Conservation (phyloP, 2,113 vertebrate genomes). For the Boleophthalmus pectinirostris region DNA sequence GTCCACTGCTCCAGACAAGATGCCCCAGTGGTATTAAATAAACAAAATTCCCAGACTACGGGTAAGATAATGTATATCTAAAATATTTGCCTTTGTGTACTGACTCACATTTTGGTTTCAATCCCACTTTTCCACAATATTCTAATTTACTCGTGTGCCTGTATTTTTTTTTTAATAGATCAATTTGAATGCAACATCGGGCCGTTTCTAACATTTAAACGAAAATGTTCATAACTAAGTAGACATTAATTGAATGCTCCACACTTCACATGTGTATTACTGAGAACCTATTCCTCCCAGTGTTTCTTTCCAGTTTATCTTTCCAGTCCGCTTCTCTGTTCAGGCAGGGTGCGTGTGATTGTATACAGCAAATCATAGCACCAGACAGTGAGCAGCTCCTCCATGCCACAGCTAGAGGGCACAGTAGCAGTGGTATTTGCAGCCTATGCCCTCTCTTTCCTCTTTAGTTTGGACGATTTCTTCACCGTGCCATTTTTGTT, state of each 20-base stretch:
- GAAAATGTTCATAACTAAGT: slow-evolving; percentile 45
- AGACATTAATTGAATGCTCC: slow-evolving; percentile 41
- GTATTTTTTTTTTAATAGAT: slow-evolving; percentile 18
- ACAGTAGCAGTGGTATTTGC: background rate
- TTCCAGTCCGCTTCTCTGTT: slow-evolving; percentile 18
- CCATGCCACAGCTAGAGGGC: slow-evolving; percentile 11
- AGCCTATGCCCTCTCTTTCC: slow-evolving; percentile 90
- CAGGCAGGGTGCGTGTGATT: slow-evolving; percentile 63
- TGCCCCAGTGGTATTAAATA: too few species aligned
- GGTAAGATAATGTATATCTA: too few species aligned
- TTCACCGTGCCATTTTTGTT: slow-evolving; percentile 96
- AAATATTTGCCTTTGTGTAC: background rate
- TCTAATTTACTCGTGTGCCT: background rate
- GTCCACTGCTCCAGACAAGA: too few species aligned
- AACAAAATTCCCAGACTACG: too few species aligned
- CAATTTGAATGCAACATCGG: slow-evolving; percentile 24
- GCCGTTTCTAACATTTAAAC: slow-evolving; percentile 28
- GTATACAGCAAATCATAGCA: slow-evolving; percentile 75
- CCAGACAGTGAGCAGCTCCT: slow-evolving; percentile 60
- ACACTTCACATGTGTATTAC: slow-evolving; percentile 20
- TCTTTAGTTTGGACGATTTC: slow-evolving; percentile 96
- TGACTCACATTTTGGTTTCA: background rate
- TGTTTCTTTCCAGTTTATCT: background rate
- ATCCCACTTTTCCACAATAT: background rate
- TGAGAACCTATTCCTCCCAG: slow-evolving; percentile 42